Evolutionary conservation across 2,113 vertebrate genomes (phyloP), one percentile per base, ranked within the genome.

Genomic region (Pluvianellus socialis): DNA sequence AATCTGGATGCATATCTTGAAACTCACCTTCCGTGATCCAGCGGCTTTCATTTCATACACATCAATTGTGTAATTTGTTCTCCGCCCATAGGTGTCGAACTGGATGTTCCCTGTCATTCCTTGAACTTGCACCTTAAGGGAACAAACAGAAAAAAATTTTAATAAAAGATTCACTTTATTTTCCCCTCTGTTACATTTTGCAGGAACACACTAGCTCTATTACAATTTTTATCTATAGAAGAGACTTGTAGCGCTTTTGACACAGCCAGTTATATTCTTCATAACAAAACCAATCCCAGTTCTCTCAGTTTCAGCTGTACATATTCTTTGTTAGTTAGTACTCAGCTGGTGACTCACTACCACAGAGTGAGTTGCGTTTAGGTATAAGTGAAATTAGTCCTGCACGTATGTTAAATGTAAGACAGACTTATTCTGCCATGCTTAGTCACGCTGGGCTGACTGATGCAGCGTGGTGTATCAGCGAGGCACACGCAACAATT

Each of bases 81-180:
- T 99, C 83, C 99, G 98, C 86, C 99, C 99, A 14, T 99, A 99
- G 96, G 99, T 99, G 98, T 99, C 99, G 19, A 99, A 99, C 96
- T 99, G 99, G 96, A 99, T 99, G 91, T 99, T 99, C 93, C 99
- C 99, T 68, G 99, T 99, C 99, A 99, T 99, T 80, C 99, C 99
- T 94, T 99, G 99, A 56, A 99, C 99, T 98, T 99, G 99, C 55
- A 99, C 99, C 99, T 99, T 55, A 91, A 93, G 86, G 84, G 76
- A 88, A 98, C 52, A 96, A 96, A 76, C 52, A 94, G 23, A 75
- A 95, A 91, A 86, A 91, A 83, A 82, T 75, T 59, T 89, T 94
- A 95, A 90, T 85, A 88, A 9, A 66, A 88, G 12, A 49, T 47
- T 33, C 12, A 63, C 45, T 74, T 63, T 79, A 49, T 79, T 70